These are phyloP conservation scores for Rhamphomyia laevipes DNA, from an alignment of 2,888 invertebrate species.

Conservation along the genomic window DNA sequence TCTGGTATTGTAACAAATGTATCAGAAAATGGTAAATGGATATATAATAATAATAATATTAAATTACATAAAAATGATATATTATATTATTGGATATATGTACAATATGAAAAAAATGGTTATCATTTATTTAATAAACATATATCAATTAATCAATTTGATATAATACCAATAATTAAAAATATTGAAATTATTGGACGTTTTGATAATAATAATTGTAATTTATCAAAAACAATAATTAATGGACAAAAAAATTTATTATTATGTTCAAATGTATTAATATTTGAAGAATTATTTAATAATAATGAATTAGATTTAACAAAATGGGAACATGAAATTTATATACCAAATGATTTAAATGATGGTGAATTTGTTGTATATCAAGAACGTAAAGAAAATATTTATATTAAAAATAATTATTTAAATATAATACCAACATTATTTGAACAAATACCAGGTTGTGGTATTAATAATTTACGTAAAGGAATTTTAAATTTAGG, in stretches of 20 bases:
- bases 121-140: too few relatives aligned
- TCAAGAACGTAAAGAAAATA: slow-evolving; percentile 28
- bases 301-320: slow-evolving; percentile 28
- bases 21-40: slow-evolving; percentile 37
- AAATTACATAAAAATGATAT: slow-evolving; percentile 41
- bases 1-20: slow-evolving; percentile 36
- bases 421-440: slow-evolving; percentile 31
- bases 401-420: slow-evolving; percentile 21
- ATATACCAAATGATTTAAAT: slow-evolving; percentile 39
- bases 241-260: not conserved
- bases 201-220: not conserved
- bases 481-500: slow-evolving; percentile 23
- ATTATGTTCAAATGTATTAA: not conserved
- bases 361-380: slow-evolving; percentile 39
- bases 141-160: too few relatives aligned
- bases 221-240: not conserved
- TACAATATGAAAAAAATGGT: slow-evolving; percentile 31
- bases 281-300: not conserved
- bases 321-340: slow-evolving; percentile 47
- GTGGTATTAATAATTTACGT: slow-evolving; percentile 17
- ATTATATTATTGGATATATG: slow-evolving; percentile 46
- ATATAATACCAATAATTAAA: not conserved
- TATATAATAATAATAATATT: slow-evolving; percentile 36
- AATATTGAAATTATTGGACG: not conserved
- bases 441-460: slow-evolving; percentile 12